Percentiles rank a stretch among this genome's conserved stretches.
phyloP scores from a whole-genome alignment of 2,888 invertebrate species.

The Tuta absoluta region DNA sequence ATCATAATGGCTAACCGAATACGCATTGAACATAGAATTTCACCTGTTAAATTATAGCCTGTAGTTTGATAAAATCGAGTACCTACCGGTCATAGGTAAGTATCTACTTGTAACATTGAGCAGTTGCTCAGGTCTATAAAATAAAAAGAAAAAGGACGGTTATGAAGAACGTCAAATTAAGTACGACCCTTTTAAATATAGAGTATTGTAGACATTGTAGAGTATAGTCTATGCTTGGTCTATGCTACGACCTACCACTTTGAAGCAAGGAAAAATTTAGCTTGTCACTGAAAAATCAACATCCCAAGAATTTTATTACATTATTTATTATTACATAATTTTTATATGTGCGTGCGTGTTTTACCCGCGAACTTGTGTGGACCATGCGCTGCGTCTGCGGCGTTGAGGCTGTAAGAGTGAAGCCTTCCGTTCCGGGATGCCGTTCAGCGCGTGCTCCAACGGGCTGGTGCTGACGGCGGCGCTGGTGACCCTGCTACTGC shows the following conservation, averaged over 20 bases:
- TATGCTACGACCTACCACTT: not conserved
- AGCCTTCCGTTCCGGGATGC: slow-evolving; percentile 51
- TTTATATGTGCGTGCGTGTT: slow-evolving; percentile 11
- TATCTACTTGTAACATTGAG: no score
- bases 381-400: slow-evolving; percentile 19
- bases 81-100: no score
- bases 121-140: no score
- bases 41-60: no score
- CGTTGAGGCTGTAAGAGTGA: slow-evolving; percentile 26
- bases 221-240: no score
- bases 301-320: not conserved
- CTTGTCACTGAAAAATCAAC: slow-evolving; percentile 4
- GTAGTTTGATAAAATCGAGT: no score
- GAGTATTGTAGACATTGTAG: no score
- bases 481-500: slow-evolving; percentile 54
- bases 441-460: slow-evolving; percentile 56
- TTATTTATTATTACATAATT: not conserved
- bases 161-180: no score
- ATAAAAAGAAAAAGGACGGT: no score
- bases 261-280: not conserved
- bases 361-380: not conserved
- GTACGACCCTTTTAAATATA: no score
- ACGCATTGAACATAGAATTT: no score
- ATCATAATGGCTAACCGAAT: no score
- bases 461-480: slow-evolving; percentile 55